Base-by-base conservation (phyloP, 2,888 invertebrate genomes). In the Stenodera caucasica region DNA sequence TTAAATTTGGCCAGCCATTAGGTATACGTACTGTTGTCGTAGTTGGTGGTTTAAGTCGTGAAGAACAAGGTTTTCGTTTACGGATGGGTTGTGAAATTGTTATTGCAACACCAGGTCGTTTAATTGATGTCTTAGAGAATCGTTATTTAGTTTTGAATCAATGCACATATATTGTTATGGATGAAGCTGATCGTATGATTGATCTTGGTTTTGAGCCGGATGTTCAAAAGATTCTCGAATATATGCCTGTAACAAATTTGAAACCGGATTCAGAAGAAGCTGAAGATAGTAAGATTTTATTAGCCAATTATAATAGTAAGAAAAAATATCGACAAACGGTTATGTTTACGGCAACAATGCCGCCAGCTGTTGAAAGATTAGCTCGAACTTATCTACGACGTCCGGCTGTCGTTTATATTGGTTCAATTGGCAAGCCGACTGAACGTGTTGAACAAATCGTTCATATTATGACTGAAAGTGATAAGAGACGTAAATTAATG, bases 331-430 rank as follows among this genome's bases (percentile, higher is more conserved):
- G 98, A 78, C 98, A 98, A 90, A 99, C 99, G 74, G 99, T 99
- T 78, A 99, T 99, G 99, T 99, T 99, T 81, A 99, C 99, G 53
- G 99, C 99, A 2, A 99, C 99, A 67, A 99, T 99, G 99, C 98
- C 98, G 8, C 91, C 98, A 0, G 94, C 98, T 2, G 97, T 99
- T 1, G 99, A 99, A 82, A 86, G 98, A 63, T 82, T 99, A 65
- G 99, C 99, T 0, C 86, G 97, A 65, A 93, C 90, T 30, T 99
- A 99, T 81, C 83, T 99, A 21, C 85, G 99, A 58, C 85, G 99
- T 73, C 99, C 99, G 0, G 96, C 98, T 11, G 93, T 98, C 2
- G 98, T 99, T 0, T 80, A 98, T 78, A 98, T 99, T 67, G 98
- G 98, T 61, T 95, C 96, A 1, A 79, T 80, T 23, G 98, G 99